Percentiles rank a stretch among this genome's conserved stretches.
Conservation (phyloP, 2,113 vertebrate species). For the Forbesichthys agassizii region DNA sequence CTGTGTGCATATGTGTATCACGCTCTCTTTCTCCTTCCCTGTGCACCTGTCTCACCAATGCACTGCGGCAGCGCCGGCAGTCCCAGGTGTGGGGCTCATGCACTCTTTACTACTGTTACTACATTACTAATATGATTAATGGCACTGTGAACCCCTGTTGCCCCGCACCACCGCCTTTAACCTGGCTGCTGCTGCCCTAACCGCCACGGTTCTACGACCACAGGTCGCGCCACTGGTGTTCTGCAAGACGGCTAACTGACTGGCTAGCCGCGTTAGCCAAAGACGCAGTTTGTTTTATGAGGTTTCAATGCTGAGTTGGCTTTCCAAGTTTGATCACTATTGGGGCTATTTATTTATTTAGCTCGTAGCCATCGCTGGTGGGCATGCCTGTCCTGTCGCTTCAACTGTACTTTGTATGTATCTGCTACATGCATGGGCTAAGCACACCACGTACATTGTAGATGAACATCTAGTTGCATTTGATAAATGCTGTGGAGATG, state of each 20-base stretch:
- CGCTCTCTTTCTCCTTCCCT: slow-evolving; percentile 46
- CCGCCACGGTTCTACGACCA: slow-evolving; percentile 21
- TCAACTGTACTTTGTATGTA: background rate
- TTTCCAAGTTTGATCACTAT: background rate
- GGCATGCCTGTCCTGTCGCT: background rate
- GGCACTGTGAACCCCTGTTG: slow-evolving; percentile 49
- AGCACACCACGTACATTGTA: no score
- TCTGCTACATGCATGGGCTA: no score
- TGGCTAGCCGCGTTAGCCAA: slow-evolving; percentile 21
- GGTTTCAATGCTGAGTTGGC: slow-evolving; percentile 9
- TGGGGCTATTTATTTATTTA: no score
- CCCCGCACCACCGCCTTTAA: slow-evolving; percentile 30
- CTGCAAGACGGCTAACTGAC: slow-evolving; percentile 21
- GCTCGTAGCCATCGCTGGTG: no score
- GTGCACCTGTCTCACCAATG: slow-evolving; percentile 47
- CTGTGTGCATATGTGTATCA: slow-evolving; percentile 33
- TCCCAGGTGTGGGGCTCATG: slow-evolving; percentile 72
- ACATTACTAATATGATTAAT: slow-evolving; percentile 72
- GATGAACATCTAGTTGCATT: no score
- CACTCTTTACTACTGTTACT: slow-evolving; percentile 25
- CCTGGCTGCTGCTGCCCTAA: slow-evolving; percentile 20
- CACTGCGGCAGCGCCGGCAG: slow-evolving; percentile 70
- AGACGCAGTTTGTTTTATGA: slow-evolving; percentile 56
- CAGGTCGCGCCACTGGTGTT: slow-evolving; percentile 2
- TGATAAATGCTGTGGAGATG: no score